Evolutionary conservation across 2,113 vertebrate species (phyloP).

Genomic region (Atherinomorus stipes): DNA sequence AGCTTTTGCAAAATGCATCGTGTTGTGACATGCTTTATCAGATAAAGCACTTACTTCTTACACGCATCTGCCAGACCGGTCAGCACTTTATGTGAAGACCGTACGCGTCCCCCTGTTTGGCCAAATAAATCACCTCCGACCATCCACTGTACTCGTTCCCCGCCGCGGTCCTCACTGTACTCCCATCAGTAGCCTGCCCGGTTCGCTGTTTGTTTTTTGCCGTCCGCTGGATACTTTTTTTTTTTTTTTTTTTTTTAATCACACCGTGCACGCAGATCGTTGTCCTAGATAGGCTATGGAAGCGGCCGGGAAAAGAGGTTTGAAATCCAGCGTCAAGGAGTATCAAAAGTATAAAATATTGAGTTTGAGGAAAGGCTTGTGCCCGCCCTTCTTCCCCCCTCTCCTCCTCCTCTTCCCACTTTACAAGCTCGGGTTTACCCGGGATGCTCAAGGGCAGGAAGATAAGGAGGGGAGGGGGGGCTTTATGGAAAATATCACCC

Average conservation of each 20-base stretch:
- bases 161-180: slow-evolving; percentile 58
- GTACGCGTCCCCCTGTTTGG: slow-evolving; percentile 28
- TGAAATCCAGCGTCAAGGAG: slow-evolving; percentile 73
- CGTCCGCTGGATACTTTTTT: slow-evolving; percentile 67
- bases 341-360: slow-evolving; percentile 80
- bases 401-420: slow-evolving; percentile 71
- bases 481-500: slow-evolving; percentile 84
- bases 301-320: slow-evolving; percentile 52
- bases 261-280: slow-evolving; percentile 59
- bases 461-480: slow-evolving; percentile 69
- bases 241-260: slow-evolving; percentile 28
- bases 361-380: slow-evolving; percentile 78
- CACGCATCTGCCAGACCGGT: slow-evolving; percentile 50
- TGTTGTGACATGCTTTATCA: slow-evolving; percentile 40
- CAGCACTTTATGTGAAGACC: slow-evolving; percentile 51
- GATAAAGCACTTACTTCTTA: slow-evolving; percentile 74
- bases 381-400: slow-evolving; percentile 56
- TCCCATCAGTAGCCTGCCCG: slow-evolving; percentile 54
- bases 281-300: slow-evolving; percentile 80
- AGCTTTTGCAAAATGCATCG: slow-evolving; percentile 21
- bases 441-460: slow-evolving; percentile 88
- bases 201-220: slow-evolving; percentile 62
- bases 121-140: slow-evolving; percentile 24
- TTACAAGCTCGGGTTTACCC: slow-evolving; percentile 83
- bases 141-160: slow-evolving; percentile 54